Percentiles rank a stretch among this genome's conserved stretches.
phyloP scores from a whole-genome alignment of 2,113 vertebrate genomes.

The Channa argus region DNA sequence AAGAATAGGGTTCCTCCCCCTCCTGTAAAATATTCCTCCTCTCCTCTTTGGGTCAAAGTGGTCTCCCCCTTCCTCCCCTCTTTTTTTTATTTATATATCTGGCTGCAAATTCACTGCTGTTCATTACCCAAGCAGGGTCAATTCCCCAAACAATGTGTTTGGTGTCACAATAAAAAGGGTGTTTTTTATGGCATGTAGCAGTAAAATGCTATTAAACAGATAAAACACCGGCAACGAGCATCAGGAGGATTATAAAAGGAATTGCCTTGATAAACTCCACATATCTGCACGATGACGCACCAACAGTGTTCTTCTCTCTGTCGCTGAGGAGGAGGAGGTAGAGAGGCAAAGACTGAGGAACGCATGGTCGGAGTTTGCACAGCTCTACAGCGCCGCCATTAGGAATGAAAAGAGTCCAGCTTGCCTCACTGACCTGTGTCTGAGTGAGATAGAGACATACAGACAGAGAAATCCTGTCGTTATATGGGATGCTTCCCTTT shows the following conservation, averaged over 20 bases:
- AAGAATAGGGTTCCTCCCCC: slow-evolving; percentile 17
- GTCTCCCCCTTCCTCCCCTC: slow-evolving; percentile 10
- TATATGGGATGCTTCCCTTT: background rate
- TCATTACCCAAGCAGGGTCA: slow-evolving; percentile 81
- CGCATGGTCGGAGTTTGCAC: slow-evolving; percentile 27
- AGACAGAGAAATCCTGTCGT: background rate
- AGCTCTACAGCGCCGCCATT: slow-evolving; percentile 63
- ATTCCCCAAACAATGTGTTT: slow-evolving; percentile 82
- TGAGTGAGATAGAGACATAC: background rate
- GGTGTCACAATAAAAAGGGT: slow-evolving; percentile 81
- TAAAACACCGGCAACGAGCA: slow-evolving; percentile 80
- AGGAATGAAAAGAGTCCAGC: slow-evolving; percentile 21
- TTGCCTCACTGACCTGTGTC: background rate
- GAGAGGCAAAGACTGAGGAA: slow-evolving; percentile 24
- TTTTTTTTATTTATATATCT: slow-evolving; percentile 44
- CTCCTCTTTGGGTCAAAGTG: slow-evolving; percentile 48
- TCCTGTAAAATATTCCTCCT: slow-evolving; percentile 58
- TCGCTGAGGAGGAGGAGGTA: slow-evolving; percentile 34
- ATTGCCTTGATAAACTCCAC: slow-evolving; percentile 84
- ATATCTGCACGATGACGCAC: slow-evolving; percentile 73
- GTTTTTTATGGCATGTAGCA: slow-evolving; percentile 75
- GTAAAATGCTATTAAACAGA: slow-evolving; percentile 82
- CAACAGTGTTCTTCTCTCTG: slow-evolving; percentile 45
- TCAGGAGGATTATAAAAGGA: slow-evolving; percentile 80
- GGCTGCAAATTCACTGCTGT: slow-evolving; percentile 76